Evolutionary conservation across 2,113 vertebrate genomes (phyloP).

Genomic region (Pipra filicauda): DNA sequence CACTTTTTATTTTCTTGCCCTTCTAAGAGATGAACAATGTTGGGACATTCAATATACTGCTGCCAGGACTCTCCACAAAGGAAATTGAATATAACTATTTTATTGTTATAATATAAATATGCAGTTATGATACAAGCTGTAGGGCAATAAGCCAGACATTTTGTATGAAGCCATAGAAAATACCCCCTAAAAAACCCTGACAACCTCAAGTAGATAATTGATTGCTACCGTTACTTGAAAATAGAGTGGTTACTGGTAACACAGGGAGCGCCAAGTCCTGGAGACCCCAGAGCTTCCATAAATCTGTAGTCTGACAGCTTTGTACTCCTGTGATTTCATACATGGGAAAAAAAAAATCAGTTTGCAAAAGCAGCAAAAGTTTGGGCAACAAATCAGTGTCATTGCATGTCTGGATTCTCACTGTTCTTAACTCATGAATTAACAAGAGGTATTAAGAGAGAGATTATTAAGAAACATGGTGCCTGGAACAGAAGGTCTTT

Average conservation of each 20-base stretch:
- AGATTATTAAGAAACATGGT: not conserved
- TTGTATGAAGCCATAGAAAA: not conserved
- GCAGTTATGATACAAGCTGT: not conserved
- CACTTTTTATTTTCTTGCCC: not conserved
- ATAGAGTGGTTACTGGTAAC: not conserved
- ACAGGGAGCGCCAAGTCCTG: not conserved
- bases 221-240: not conserved
- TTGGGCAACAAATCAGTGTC: not conserved
- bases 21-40: not conserved
- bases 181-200: accelerated
- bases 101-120: not conserved
- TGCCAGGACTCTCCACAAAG: not conserved
- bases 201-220: not conserved
- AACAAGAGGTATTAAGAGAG: not conserved
- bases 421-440: not conserved
- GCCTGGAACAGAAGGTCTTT: not conserved
- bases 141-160: not conserved
- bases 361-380: not conserved
- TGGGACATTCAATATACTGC: not conserved
- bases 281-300: not conserved
- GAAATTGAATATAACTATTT: not conserved
- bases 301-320: not conserved
- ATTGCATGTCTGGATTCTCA: not conserved
- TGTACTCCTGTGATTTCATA: not conserved
- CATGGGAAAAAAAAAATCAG: not conserved